Conservation (phyloP, 2,797 vertebrate genomes). For the Mormyrus hasselquistii region DNA sequence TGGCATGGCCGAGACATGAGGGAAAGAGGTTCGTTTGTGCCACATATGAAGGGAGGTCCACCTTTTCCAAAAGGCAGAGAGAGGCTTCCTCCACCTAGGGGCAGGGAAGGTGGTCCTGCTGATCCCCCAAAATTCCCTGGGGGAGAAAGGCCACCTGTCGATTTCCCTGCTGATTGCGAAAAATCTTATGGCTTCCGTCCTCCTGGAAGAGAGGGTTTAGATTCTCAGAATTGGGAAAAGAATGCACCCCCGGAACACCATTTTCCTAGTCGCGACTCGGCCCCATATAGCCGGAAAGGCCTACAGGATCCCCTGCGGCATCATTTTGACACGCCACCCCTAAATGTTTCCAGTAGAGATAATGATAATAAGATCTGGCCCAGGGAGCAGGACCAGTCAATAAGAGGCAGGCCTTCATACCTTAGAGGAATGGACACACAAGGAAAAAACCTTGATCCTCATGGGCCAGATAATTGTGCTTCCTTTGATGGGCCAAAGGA, state of each 20-base stretch:
- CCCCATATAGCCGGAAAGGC: conserved; percentile 42
- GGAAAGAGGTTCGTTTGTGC: conserved; percentile 51
- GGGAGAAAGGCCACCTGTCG: conserved; percentile 40
- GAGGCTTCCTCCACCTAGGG: conserved; percentile 57
- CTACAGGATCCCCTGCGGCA: conserved; percentile 44
- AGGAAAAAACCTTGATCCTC: conserved; percentile 48
- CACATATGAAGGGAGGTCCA: conserved; percentile 49
- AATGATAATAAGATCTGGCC: conserved; percentile 59
- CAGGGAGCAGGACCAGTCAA: conserved; percentile 44
- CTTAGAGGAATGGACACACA: conserved; percentile 27
- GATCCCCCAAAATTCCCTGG: conserved; percentile 51
- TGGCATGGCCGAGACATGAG: conserved; percentile 72
- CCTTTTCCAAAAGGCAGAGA: conserved; percentile 64
- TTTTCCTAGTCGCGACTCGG: conserved; percentile 46
- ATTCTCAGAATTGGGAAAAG: conserved; percentile 39
- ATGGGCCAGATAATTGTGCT: conserved; percentile 38
- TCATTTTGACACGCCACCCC: conserved; percentile 35
- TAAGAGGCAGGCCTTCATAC: conserved; percentile 41
- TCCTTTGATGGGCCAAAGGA: conserved; percentile 54
- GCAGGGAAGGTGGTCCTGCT: conserved; percentile 46
- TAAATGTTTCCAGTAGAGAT: conserved; percentile 46
- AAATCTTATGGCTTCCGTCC: conserved; percentile 43
- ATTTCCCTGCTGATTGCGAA: conserved; percentile 51
- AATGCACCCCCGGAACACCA: conserved; percentile 38
- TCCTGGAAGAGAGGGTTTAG: conserved; percentile 32